These are phyloP conservation scores for Macrosteles quadrilineatus DNA, from an alignment of 1,140 invertebrate species.

Conservation along the genomic window DNA sequence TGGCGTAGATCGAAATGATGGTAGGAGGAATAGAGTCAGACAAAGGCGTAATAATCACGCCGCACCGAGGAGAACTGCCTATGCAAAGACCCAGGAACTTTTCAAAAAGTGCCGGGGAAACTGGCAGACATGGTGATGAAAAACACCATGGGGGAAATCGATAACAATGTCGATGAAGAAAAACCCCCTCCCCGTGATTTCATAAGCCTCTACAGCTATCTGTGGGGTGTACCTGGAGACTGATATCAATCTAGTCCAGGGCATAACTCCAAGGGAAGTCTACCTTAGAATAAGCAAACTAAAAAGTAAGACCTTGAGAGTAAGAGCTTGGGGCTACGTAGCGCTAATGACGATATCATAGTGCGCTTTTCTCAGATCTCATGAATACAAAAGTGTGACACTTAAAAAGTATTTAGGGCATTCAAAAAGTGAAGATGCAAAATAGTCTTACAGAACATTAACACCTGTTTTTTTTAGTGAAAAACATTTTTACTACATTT, in stretches of 20 bases:
- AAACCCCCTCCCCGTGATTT: neutral
- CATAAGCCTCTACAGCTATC: neutral
- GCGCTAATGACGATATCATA: too few relatives aligned
- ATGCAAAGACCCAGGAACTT: neutral
- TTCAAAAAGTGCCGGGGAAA: neutral
- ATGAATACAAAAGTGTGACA: too few relatives aligned
- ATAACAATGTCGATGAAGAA: neutral
- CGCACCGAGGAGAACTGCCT: neutral
- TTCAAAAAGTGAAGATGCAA: too few relatives aligned
- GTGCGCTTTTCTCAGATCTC: too few relatives aligned
- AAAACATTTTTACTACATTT: too few relatives aligned
- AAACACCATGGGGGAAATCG: neutral
- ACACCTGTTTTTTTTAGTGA: too few relatives aligned
- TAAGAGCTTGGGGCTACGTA: too few relatives aligned
- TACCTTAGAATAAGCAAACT: neutral
- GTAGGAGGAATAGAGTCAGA: neutral
- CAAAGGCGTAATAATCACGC: neutral
- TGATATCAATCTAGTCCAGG: neutral
- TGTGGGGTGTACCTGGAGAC: neutral
- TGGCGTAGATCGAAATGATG: neutral
- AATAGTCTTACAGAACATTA: too few relatives aligned
- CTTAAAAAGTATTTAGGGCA: too few relatives aligned
- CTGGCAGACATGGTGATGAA: neutral
- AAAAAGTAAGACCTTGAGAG: neutral
- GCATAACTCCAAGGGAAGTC: neutral